Base-by-base conservation (phyloP, 2,797 vertebrate species). In the Helicolenus hilgendorfi region DNA sequence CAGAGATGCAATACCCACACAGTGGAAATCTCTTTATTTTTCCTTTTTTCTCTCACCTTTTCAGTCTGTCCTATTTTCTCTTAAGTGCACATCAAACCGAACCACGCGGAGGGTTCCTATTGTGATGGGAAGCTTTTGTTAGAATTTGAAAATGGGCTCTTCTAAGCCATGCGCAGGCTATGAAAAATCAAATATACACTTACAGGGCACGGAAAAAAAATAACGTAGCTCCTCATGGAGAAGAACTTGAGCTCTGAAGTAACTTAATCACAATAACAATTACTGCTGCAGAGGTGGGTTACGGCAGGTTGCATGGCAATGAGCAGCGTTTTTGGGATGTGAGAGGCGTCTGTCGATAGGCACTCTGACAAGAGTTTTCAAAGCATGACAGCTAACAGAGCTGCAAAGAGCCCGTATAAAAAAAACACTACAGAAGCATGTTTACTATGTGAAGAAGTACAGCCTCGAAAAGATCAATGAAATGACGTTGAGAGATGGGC, bases 51-150 rank as follows among this genome's bases (percentile, higher is more conserved):
- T 27, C 15, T 53, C 13, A 11, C 11, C 6, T 73, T 80, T 88
- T 78, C 24, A 86, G 29, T 58, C 60, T 24, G 78, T 69, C 72
- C 71, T 56, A 72, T 89, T 90, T 88, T 84, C 77, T 27, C 78
- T 73, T 82, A 91, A 93, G 79, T 90, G 87, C 88, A 94, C 84
- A 92, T 94, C 92, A 93, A 89, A 69, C 85, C 18, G 20, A 84
- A 75, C 63, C 75, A 71, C 81, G 56, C 72, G 59, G 79, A 91
- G 49, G 22, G 20, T 72, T 73, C 55, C 49, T 59, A 71, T 86
- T 93, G 83, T 82, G 76, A 77, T 81, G 35, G 75, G 76, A 88
- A 85, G 68, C 76, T 59, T 62, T 59, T 78, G 55, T 81, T 76
- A 63, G 77, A 82, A 79, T 78, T 79, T 83, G 22, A 90, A 89